These are phyloP conservation scores for Drosophila biarmipes DNA, from an alignment of 1,140 invertebrate species.

Conservation along the genomic window DNA sequence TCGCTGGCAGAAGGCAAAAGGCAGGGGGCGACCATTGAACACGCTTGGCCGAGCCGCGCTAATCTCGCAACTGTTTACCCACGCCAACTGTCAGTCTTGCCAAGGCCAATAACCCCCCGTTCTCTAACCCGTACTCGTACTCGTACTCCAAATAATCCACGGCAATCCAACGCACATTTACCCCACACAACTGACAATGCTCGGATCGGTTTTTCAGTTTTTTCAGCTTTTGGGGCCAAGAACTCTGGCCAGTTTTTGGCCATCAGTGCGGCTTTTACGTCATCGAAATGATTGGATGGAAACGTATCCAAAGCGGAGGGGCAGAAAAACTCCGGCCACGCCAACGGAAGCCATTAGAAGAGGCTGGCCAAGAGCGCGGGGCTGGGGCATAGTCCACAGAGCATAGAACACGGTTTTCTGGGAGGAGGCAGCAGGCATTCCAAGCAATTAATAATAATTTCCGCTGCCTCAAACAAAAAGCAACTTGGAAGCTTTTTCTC, in stretches of 20 bases:
- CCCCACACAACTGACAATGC: conserved; percentile 31
- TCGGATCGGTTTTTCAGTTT: conserved; percentile 5
- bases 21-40: conserved; percentile 49
- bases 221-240: conserved; percentile 54
- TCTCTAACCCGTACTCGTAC: not conserved
- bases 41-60: conserved; percentile 59
- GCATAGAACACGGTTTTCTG: conserved; percentile 22
- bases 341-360: conserved; percentile 79
- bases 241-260: conserved; percentile 60
- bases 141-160: conserved; percentile 55
- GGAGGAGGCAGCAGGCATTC: conserved; percentile 51
- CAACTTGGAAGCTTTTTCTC: conserved; percentile 55
- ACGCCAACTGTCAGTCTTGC: conserved; percentile 51
- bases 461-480: conserved; percentile 61
- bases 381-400: conserved; percentile 13
- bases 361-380: conserved; percentile 44
- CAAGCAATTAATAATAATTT: conserved; percentile 81
- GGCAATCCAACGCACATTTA: conserved; percentile 52
- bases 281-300: conserved; percentile 60
- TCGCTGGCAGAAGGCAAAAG: conserved; percentile 17
- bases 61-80: conserved; percentile 58
- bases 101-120: conserved; percentile 72
- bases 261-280: conserved; percentile 74
- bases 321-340: conserved; percentile 43
- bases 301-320: conserved; percentile 11